A percentile compares a stretch with the other conserved stretches of the same genome.
These are phyloP conservation scores for Campylomormyrus tamandua DNA, from an alignment of 2,113 vertebrate species.

Conservation along the genomic window DNA sequence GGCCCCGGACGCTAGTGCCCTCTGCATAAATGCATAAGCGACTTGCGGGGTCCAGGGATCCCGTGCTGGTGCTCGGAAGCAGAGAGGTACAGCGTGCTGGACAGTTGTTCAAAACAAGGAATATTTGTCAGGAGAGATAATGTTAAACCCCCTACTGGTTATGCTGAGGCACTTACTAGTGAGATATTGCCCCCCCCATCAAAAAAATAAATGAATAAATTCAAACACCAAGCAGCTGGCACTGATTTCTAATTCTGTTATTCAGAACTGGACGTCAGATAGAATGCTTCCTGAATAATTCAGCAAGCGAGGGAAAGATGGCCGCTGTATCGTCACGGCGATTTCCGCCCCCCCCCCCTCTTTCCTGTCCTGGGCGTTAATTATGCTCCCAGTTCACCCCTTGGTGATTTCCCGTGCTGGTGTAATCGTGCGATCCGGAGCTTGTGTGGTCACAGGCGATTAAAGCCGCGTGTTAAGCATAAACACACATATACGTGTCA, in stretches of 20 bases:
- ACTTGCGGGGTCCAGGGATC: background rate
- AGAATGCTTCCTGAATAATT: background rate
- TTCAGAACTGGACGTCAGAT: background rate
- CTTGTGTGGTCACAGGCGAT: background rate
- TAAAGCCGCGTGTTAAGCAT: background rate
- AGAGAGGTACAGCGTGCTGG: background rate
- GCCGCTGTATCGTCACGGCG: background rate
- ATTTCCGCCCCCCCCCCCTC: background rate
- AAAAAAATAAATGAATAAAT: background rate
- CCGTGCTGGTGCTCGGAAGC: background rate
- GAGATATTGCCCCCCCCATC: background rate
- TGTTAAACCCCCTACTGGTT: background rate
- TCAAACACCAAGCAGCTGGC: background rate
- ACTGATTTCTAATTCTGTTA: background rate
- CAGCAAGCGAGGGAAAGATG: background rate
- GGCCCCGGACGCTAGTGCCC: background rate
- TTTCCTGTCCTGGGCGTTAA: background rate
- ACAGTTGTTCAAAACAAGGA: background rate
- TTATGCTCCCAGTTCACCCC: background rate
- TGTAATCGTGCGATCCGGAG: background rate
- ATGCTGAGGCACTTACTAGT: background rate
- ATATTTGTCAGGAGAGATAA: background rate
- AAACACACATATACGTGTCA: slow-evolving; percentile 1
- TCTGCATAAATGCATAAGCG: background rate
- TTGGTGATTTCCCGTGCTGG: background rate